A percentile compares a stretch with the other conserved stretches of the same genome.
Conservation (phyloP, 2,113 vertebrate species). For the Brachyistius frenatus region DNA sequence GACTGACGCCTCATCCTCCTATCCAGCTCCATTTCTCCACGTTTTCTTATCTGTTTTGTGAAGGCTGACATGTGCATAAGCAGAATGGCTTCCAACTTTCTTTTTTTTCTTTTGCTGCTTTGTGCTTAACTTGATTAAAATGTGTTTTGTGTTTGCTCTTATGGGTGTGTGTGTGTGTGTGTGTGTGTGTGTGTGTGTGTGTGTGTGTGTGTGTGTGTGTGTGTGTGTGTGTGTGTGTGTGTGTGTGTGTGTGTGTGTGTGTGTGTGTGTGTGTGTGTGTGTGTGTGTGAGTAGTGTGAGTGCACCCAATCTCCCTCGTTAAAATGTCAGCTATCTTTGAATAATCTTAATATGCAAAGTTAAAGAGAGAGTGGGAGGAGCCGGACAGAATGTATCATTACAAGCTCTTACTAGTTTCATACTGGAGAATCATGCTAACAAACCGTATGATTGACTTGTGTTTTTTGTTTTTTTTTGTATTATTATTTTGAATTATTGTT, state of each 20-base stretch:
- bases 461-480: conserved; percentile 34
- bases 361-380: conserved; percentile 81
- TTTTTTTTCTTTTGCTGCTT: conserved; percentile 70
- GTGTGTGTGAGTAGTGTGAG: conserved; percentile 40
- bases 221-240: conserved; percentile 25
- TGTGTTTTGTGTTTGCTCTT: conserved; percentile 48
- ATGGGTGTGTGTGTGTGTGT: conserved; percentile 17
- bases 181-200: conserved; percentile 13
- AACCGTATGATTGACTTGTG: conserved; percentile 55
- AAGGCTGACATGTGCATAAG: conserved; percentile 73
- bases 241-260: conserved; percentile 20
- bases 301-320: conserved; percentile 54
- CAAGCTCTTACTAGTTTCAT: conserved; percentile 89
- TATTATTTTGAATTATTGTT: conserved; percentile 43
- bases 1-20: conserved; percentile 61
- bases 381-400: conserved; percentile 92
- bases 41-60: conserved; percentile 68
- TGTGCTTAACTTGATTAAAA: conserved; percentile 77
- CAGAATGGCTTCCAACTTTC: conserved; percentile 74
- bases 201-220: conserved; percentile 17
- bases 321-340: conserved; percentile 65
- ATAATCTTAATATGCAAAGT: conserved; percentile 94
- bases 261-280: conserved; percentile 13
- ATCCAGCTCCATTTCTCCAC: conserved; percentile 51
- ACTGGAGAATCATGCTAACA: conserved; percentile 71